Evolutionary conservation across 2,113 vertebrate species (phyloP).

Genomic region (Uropsilus gracilis): DNA sequence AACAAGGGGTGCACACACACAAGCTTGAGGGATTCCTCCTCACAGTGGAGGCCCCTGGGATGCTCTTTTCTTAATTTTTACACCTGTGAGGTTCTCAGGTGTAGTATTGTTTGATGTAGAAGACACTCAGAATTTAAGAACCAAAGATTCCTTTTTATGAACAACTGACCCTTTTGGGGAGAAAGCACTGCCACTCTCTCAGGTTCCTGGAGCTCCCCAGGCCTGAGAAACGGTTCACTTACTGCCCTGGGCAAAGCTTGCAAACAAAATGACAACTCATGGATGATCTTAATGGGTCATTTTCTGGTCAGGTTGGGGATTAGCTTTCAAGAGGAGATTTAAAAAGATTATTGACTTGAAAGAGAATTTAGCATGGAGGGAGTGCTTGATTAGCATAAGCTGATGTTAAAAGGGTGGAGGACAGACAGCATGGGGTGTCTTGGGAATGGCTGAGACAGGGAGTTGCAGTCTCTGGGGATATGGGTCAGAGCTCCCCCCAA

Average conservation of each 20-base stretch:
- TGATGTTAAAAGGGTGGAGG: background rate
- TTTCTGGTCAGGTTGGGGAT: background rate
- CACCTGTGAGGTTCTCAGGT: background rate
- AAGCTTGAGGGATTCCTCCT: background rate
- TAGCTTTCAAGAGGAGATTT: background rate
- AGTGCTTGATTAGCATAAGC: background rate
- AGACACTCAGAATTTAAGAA: background rate
- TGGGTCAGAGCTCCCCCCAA: slow-evolving; percentile 50
- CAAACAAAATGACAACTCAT: background rate
- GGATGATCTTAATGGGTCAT: background rate
- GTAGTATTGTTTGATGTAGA: background rate
- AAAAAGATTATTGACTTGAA: background rate
- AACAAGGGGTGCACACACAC: rapidly evolving
- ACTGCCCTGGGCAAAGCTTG: background rate
- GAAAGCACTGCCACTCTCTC: background rate
- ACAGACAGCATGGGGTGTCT: background rate
- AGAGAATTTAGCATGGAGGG: slow-evolving; percentile 7
- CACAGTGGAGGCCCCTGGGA: background rate
- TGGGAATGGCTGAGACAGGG: background rate
- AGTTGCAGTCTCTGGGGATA: background rate
- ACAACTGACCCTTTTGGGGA: background rate
- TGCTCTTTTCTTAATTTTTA: background rate
- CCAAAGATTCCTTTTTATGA: background rate
- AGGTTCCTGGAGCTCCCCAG: background rate
- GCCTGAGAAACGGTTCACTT: background rate